A percentile compares a stretch with the other conserved stretches of the same genome.
Conservation (phyloP, 2,888 invertebrate species). For the Rhingia campestris region DNA sequence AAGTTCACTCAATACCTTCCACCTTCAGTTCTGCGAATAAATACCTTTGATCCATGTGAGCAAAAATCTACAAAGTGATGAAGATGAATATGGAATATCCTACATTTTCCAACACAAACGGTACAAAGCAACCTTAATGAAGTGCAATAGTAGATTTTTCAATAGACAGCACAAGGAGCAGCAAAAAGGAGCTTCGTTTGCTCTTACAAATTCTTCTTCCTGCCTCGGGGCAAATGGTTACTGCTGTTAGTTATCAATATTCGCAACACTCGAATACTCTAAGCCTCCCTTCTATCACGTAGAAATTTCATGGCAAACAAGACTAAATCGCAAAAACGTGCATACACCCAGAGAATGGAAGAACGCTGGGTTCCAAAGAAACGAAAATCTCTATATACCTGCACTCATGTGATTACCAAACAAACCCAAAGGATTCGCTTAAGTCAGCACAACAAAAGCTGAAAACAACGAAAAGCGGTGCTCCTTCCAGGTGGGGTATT, state of each 20-base stretch:
- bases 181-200: not conserved
- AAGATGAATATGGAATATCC: not conserved
- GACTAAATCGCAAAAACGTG: slow-evolving; percentile 1
- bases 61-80: not conserved
- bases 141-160: slow-evolving; percentile 19
- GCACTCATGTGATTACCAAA: slow-evolving; percentile 64
- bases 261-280: not conserved
- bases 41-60: not conserved
- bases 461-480: slow-evolving; percentile 29
- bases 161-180: slow-evolving; percentile 25
- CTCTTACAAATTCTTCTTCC: not conserved
- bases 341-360: not conserved
- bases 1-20: no score
- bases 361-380: not conserved
- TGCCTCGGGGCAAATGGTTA: not conserved
- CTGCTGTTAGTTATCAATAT: slow-evolving; percentile 4
- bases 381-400: slow-evolving; percentile 32
- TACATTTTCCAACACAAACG: slow-evolving; percentile 30
- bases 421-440: slow-evolving; percentile 45
- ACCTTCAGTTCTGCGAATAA: no score
- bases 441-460: slow-evolving; percentile 26
- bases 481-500: not conserved
- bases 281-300: not conserved
- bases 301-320: not conserved
- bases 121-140: slow-evolving; percentile 43